These are phyloP conservation scores for Morelia viridis DNA, from an alignment of 2,797 vertebrate species.

Conservation along the genomic window DNA sequence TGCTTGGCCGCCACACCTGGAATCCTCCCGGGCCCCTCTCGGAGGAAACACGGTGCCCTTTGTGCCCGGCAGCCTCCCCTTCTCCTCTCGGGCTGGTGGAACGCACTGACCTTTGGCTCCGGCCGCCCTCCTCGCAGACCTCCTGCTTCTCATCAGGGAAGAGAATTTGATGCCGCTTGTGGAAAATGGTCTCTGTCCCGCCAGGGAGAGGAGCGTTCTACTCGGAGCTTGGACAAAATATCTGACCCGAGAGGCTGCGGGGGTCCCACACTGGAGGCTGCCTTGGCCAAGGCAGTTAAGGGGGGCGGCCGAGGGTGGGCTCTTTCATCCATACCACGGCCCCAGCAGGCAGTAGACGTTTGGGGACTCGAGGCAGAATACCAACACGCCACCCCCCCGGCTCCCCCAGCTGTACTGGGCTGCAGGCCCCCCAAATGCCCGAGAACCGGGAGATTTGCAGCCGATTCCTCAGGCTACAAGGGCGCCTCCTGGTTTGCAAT, in stretches of 20 bases:
- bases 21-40: background rate
- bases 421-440: background rate
- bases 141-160: constrained; percentile 69
- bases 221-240: constrained; percentile 67
- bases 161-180: constrained; percentile 65
- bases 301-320: background rate
- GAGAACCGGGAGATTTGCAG: background rate
- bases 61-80: background rate
- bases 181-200: constrained; percentile 64
- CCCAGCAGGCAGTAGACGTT: background rate
- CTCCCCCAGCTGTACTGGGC: background rate
- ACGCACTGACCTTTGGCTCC: constrained; percentile 50
- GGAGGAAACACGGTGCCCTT: background rate
- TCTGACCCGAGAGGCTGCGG: constrained; percentile 65
- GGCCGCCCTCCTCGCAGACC: constrained; percentile 49
- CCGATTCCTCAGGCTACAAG: background rate
- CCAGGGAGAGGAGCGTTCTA: constrained; percentile 62
- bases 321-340: background rate
- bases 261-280: constrained; percentile 54
- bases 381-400: background rate
- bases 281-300: constrained; percentile 29
- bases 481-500: background rate
- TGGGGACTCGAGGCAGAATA: background rate
- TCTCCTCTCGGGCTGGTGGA: background rate
- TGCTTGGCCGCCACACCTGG: background rate